Evolutionary conservation across 2,113 vertebrate genomes (phyloP), one percentile per base, ranked within the genome.

Genomic region (Pyxicephalus adspersus): DNA sequence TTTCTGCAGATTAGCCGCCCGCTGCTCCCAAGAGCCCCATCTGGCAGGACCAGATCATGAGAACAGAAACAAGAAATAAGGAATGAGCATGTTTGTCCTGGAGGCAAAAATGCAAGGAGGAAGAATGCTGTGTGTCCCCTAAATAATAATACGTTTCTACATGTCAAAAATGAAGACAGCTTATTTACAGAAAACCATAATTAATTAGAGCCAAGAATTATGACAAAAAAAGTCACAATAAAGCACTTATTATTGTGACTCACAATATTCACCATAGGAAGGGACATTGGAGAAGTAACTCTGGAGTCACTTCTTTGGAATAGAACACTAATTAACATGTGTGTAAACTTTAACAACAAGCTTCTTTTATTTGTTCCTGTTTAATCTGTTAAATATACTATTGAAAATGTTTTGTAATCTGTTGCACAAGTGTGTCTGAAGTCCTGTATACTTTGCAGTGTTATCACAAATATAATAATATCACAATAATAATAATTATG

Each of bases 1-100:
- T 81, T 81, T 31, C 51, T 75, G 26, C 51, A 81, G 70, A 81
- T 81, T 81, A 81, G 71, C 80, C 63, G 28, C 70, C 80, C 52
- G 61, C 70, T 66, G 70, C 45, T 81, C 80, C 80, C 68, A 66
- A 45, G 70, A 75, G 70, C 9, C 71, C 80, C 80, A 81, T 81
- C 70, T 81, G 80, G 70, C 63, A 81, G 50, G 71, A 81, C 80
- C 63, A 66, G 29, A 74, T 66, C 70, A 75, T 38, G 63, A 75
- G 63, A 74, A 25, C 61, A 52, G 52, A 74, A 29, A 54, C 38
- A 9, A n/a, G 51, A 73, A 64, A 52, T 64, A 64, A 45, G 11
- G 38, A 73, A 50, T 61, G 58, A 52, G 5, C 22, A 5, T 68
- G 28, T 54, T 75, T 16, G 5, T 81, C 70, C 70, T 81, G 23